Evolutionary conservation across 2,113 vertebrate genomes (phyloP).

Genomic region (Forbesichthys agassizii): DNA sequence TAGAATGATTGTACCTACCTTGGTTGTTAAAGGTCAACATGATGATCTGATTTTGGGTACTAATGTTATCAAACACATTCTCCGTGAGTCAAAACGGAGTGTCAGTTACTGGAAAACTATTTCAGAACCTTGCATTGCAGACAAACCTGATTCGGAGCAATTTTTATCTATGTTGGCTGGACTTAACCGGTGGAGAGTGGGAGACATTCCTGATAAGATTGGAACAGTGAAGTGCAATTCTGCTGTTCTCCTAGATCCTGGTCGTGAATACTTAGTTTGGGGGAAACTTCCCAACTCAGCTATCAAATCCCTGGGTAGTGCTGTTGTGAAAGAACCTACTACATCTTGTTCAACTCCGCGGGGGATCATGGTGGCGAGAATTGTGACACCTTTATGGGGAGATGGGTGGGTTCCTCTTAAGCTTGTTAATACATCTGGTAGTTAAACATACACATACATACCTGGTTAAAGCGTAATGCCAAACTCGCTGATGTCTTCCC

Average conservation of each 20-base stretch:
- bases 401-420: constrained; percentile 25
- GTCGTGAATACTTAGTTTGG: constrained; percentile 31
- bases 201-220: constrained; percentile 2
- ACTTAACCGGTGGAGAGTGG: constrained; percentile 9
- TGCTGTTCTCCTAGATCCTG: constrained; percentile 5
- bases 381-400: constrained; percentile 11
- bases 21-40: constrained; percentile 15
- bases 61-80: constrained; percentile 19
- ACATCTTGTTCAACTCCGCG: neutral
- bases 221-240: constrained; percentile 10
- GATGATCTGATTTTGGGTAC: constrained; percentile 11
- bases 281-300: constrained; percentile 2
- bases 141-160: neutral
- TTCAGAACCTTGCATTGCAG: neutral
- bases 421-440: too few relatives aligned
- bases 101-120: neutral
- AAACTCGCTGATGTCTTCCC: neutral
- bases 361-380: constrained; percentile 4
- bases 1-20: constrained; percentile 4
- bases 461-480: neutral
- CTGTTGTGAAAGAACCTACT: constrained; percentile 25
- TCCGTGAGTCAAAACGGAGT: neutral
- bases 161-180: constrained; percentile 6
- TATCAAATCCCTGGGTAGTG: constrained; percentile 14
- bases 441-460: too few relatives aligned